These are phyloP conservation scores for Etia nguti DNA, from an alignment of 2,113 vertebrate species.

Conservation along the genomic window DNA sequence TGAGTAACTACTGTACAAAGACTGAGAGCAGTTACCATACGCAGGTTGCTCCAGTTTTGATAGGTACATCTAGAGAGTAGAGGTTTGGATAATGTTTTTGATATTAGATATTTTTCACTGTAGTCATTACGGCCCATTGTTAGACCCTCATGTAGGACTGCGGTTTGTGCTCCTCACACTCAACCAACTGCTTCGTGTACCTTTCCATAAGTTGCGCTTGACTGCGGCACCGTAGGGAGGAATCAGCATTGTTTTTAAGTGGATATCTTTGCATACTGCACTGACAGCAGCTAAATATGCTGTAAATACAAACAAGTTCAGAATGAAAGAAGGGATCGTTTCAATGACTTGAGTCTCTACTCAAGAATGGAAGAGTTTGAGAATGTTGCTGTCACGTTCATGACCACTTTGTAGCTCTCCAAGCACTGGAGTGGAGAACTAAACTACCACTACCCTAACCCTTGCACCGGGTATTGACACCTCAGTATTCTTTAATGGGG, in stretches of 20 bases:
- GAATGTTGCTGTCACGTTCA: accelerated
- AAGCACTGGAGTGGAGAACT: accelerated
- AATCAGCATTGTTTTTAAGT: not conserved
- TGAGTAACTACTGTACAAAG: conserved; percentile 30
- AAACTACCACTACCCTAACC: not conserved
- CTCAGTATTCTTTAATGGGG: not conserved
- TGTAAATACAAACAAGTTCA: accelerated
- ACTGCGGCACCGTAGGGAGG: not conserved
- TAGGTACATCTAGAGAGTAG: conserved; percentile 35
- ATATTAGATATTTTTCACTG: conserved; percentile 64
- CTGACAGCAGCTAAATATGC: not conserved
- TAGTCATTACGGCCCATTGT: not conserved
- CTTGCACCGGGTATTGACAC: not conserved
- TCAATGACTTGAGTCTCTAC: accelerated
- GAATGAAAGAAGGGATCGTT: accelerated
- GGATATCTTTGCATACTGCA: not conserved
- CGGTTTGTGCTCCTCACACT: not conserved
- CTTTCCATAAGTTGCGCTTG: not conserved
- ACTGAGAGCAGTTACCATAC: not conserved
- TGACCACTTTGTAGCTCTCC: not conserved
- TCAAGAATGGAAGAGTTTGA: accelerated
- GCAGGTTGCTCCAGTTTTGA: conserved; percentile 24
- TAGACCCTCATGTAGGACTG: not conserved
- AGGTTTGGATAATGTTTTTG: conserved; percentile 62
- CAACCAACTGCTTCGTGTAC: not conserved